Evolutionary conservation across 1,140 invertebrate species (phyloP).

Genomic region (Gryon sp.): DNA sequence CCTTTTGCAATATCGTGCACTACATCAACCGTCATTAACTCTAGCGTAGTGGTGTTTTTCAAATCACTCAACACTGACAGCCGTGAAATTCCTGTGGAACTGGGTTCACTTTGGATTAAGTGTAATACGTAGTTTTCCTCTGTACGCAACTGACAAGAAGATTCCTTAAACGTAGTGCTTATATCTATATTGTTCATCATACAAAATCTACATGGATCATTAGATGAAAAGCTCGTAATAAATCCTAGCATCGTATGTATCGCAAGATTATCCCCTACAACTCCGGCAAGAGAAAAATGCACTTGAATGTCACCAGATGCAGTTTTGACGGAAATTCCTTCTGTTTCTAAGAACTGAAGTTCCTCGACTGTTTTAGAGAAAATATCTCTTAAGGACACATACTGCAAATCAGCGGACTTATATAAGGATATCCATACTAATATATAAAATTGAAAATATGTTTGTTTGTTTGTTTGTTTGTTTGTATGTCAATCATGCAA

Average conservation of each 20-base stretch:
- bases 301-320: background rate
- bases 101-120: background rate
- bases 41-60: background rate
- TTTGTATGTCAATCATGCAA: too few species aligned
- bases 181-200: constrained; percentile 2
- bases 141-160: constrained; percentile 26
- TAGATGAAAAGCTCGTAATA: constrained; percentile 13
- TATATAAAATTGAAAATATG: too few species aligned
- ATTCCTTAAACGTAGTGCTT: background rate
- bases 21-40: background rate
- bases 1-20: background rate
- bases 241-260: constrained; percentile 33
- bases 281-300: constrained; percentile 31
- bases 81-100: background rate
- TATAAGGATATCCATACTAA: constrained; percentile 2
- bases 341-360: constrained; percentile 19
- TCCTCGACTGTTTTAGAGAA: constrained; percentile 5
- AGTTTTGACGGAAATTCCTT: constrained; percentile 20
- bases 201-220: constrained; percentile 32
- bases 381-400: constrained; percentile 10
- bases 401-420: background rate
- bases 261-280: constrained; percentile 39
- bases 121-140: constrained; percentile 14
- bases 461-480: too few species aligned
- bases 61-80: background rate